phyloP scores from a whole-genome alignment of 1,140 invertebrate genomes.

The Drosophila ironensis region DNA sequence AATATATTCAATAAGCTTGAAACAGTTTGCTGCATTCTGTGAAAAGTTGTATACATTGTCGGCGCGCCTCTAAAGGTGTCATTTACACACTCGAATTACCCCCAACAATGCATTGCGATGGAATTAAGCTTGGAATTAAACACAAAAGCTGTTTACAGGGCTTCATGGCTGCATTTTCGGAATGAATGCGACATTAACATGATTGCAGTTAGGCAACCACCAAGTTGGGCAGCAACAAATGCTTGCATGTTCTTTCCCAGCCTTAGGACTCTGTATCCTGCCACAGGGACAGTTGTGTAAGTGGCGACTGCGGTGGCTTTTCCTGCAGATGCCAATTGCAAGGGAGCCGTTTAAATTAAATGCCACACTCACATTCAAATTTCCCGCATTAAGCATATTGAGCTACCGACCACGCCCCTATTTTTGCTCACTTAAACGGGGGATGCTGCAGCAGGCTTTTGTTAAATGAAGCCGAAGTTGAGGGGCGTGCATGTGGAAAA shows the following conservation, averaged over 20 bases:
- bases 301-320: conserved; percentile 23
- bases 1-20: not conserved
- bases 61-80: not conserved
- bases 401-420: conserved; percentile 31
- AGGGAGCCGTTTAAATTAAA: conserved; percentile 25
- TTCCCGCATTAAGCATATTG: conserved; percentile 53
- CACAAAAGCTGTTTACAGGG: not conserved
- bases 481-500: conserved; percentile 73
- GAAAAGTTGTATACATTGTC: not conserved
- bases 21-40: too few species aligned
- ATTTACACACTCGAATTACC: not conserved
- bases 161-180: not conserved
- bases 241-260: not conserved
- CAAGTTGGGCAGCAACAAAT: conserved; percentile 15
- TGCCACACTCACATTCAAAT: conserved; percentile 44
- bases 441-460: conserved; percentile 46
- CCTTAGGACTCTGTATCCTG: not conserved
- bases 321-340: conserved; percentile 28
- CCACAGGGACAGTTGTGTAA: conserved; percentile 6
- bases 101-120: not conserved
- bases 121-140: not conserved
- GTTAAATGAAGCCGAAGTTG: conserved; percentile 75
- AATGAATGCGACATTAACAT: conserved; percentile 23
- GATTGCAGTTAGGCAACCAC: conserved; percentile 31
- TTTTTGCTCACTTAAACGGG: not conserved